Evolutionary conservation across 1,140 invertebrate species (phyloP).

Genomic region (Drosophila saltans): DNA sequence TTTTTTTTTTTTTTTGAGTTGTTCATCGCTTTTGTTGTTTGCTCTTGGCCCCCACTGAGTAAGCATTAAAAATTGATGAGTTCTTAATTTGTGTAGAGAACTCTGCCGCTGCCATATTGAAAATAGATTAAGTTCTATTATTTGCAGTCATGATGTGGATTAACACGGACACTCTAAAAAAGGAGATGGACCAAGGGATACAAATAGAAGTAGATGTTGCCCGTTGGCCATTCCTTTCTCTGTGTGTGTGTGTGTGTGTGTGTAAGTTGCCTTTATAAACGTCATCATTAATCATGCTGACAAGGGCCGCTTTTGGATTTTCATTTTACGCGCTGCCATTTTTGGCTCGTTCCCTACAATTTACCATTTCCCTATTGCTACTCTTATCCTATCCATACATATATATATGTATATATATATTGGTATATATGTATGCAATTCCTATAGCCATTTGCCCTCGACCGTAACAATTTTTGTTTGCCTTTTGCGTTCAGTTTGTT

Average conservation of each 20-base stretch:
- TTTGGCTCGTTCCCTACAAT: not conserved
- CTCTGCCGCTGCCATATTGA: conserved; percentile 72
- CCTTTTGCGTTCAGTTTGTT: conserved; percentile 58
- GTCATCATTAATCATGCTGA: conserved; percentile 82
- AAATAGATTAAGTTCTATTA: conserved; percentile 82
- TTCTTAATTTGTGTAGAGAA: conserved; percentile 78
- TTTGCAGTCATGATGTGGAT: conserved; percentile 81
- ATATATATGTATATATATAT: conserved; percentile 24
- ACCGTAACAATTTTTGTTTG: conserved; percentile 62
- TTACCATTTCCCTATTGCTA: conserved; percentile 40
- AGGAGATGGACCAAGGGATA: conserved; percentile 14
- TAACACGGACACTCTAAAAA: conserved; percentile 69
- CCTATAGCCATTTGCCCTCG: conserved; percentile 37
- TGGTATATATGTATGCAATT: conserved; percentile 34
- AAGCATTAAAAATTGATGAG: conserved; percentile 81
- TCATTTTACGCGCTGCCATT: conserved; percentile 63
- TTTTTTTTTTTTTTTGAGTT: conserved; percentile 8
- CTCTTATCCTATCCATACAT: conserved; percentile 17
- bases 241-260: not conserved
- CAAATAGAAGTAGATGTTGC: not conserved
- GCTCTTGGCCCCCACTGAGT: conserved; percentile 50
- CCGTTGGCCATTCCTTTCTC: conserved; percentile 9
- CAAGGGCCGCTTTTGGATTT: conserved; percentile 71
- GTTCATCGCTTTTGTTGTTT: conserved; percentile 1
- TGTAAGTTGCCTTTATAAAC: conserved; percentile 67